Percentiles rank a stretch among this genome's conserved stretches.
phyloP scores from a whole-genome alignment of 2,113 vertebrate species.

The Carlito syrichta region DNA sequence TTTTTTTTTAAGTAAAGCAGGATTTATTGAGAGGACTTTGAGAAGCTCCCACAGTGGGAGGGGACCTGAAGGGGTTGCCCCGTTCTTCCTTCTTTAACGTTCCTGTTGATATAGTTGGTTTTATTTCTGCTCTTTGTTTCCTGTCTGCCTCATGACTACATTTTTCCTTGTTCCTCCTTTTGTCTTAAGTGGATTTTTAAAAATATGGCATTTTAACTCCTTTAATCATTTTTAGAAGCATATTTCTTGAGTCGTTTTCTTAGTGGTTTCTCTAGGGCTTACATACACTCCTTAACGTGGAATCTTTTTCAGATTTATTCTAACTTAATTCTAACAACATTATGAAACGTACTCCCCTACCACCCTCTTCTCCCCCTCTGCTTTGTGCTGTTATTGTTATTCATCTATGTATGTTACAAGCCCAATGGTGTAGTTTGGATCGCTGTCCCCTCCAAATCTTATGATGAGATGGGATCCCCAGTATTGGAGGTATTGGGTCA shows the following conservation, averaged over 20 bases:
- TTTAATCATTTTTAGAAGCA: background rate
- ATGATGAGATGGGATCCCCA: no score
- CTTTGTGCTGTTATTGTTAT: background rate
- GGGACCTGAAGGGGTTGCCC: no score
- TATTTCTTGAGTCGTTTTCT: background rate
- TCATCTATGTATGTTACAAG: background rate
- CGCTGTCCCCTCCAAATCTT: no score
- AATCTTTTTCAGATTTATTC: background rate
- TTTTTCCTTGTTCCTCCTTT: background rate
- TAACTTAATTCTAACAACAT: background rate
- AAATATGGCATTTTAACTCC: background rate
- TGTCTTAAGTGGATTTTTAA: background rate
- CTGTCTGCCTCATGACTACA: background rate
- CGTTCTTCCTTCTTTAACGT: background rate
- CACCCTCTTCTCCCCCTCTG: background rate
- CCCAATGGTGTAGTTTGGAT: no score
- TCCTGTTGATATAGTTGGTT: background rate
- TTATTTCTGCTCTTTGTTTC: background rate
- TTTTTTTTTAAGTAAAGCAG: no score
- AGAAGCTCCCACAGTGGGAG: no score
- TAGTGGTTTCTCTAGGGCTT: background rate
- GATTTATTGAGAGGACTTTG: no score
- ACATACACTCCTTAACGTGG: background rate
- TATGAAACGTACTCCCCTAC: background rate
- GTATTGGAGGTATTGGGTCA: no score